Evolutionary conservation across 1,140 invertebrate genomes (phyloP), one percentile per base, ranked within the genome.

Genomic region (Pseudomyrmex concolor): DNA sequence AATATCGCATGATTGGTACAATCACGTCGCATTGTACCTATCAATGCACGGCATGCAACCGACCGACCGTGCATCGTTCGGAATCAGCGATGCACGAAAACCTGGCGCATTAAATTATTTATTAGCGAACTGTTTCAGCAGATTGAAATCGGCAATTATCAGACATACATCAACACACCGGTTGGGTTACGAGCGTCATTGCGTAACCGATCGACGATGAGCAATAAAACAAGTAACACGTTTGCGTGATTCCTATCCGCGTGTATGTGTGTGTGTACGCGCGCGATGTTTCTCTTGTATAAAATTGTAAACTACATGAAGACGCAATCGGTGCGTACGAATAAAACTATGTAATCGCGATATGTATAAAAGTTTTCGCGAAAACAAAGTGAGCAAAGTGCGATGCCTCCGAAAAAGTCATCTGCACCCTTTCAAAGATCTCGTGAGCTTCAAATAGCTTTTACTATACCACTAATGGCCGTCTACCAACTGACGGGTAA

Each of bases 1-100:
- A 91, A 91, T 93, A 93, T 93, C 88, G 92, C 92, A 93, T 93
- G 92, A 93, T 93, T 91, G 90, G 91, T 90, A 91, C 90, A 92
- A 92, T 92, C 90, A 92, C 83, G 88, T 91, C 85, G 80, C 84
- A 89, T 89, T 89, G 90, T 89, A 85, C 89, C 86, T 89, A 89
- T 91, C 92, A 90, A 92, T 91, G 90, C 85, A 70, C 63, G 76
- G 88, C 93, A 93, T 92, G 92, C 92, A 90, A 93, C 67, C 83
- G 68, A 63, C 54, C 70, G 81, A 60, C 80, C 80, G 72, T 80
- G 83, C 83, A 77, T 77, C 85, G 66, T 74, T 77, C 54, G 86
- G 19, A 82, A 72, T 68, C 67, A 85, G 54, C 62, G 70, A 81
- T 77, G 83, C 83, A 87, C 83, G 86, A 77, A 85, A 88, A 85